Evolutionary conservation across 2,888 invertebrate genomes (phyloP).

Genomic region (Agrotis segetum): DNA sequence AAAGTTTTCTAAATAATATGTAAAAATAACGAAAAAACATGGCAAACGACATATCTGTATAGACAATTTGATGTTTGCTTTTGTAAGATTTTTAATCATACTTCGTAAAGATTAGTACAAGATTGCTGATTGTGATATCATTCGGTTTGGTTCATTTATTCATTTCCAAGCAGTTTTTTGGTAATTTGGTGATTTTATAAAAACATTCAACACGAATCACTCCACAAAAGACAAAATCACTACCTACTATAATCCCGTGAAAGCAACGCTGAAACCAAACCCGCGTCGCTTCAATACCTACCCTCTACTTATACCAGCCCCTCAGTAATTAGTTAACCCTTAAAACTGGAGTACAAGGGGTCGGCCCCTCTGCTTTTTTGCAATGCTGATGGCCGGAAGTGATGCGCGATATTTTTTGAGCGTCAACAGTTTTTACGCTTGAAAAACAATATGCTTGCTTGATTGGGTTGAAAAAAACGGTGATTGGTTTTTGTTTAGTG

Average conservation of each 20-base stretch:
- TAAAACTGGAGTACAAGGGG: constrained; percentile 51
- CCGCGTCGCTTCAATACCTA: background rate
- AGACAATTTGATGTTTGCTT: too few species aligned
- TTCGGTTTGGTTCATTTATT: too few species aligned
- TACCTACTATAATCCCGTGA: background rate
- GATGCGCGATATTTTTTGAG: constrained; percentile 50
- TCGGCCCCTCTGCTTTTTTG: constrained; percentile 48
- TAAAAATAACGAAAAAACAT: too few species aligned
- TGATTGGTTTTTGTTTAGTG: constrained; percentile 1
- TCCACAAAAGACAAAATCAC: background rate
- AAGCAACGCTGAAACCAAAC: constrained; percentile 9
- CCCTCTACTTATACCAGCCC: constrained; percentile 33
- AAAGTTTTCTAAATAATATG: too few species aligned
- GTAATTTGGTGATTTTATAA: too few species aligned
- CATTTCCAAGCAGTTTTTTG: too few species aligned
- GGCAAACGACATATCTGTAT: too few species aligned
- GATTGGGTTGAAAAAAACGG: constrained; percentile 36
- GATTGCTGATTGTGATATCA: background rate
- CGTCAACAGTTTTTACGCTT: constrained; percentile 68
- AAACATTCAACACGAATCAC: background rate
- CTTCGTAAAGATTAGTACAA: background rate
- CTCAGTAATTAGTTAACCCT: constrained; percentile 76
- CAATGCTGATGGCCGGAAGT: constrained; percentile 68
- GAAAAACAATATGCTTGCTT: constrained; percentile 49
- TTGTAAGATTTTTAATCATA: too few species aligned